Evolutionary conservation across 2,888 invertebrate genomes (phyloP), one percentile per base, ranked within the genome.

Genomic region (Patella pellucida): DNA sequence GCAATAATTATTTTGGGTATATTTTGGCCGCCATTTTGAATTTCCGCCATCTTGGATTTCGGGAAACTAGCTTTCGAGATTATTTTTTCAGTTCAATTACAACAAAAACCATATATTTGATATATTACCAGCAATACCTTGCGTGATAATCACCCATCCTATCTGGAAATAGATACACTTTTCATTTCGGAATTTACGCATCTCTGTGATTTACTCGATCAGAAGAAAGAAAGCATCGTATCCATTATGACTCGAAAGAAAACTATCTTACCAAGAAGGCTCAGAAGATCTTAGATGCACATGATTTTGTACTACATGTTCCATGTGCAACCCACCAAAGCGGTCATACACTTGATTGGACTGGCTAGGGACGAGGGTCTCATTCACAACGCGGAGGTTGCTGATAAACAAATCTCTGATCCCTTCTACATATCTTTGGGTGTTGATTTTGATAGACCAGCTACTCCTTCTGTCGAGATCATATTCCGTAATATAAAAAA

Each of bases 331-430:
- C 56, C 14, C 56, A 56, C 15, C 16, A 12, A 56, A 5, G 5
- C 14, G 56, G 56, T n/a, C 56, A 56, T 56, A 56, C 56, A 56
- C 56, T 56, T 4, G 56, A 4, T 56, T 16, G 16, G 56, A 16
- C 19, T 56, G 19, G 16, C 19, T 56, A 16, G 16, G 56, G 56
- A 12, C 4, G 19, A 7, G 19, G 56, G 16, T 56, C 56, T 56
- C 19, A 56, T 56, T 56, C 56, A 12, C 7, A 56, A 56, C 19
- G 14, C 2, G 16, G 56, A 56, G 19, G 56, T 56, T 56, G 16
- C n/a, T 16, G 56, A 56, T 19, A 56, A 56, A 56, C 56, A 56
- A 56, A 7, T 56, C 56, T 56, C 56, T n/a, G 56, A 56, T 56
- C 56, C 4, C 19, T 56, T 56, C 19, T 19, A 16, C 19, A 56